Evolutionary conservation across 2,113 vertebrate genomes (phyloP), one percentile per base, ranked within the genome.

Genomic region (Chlorodrepanis virens): DNA sequence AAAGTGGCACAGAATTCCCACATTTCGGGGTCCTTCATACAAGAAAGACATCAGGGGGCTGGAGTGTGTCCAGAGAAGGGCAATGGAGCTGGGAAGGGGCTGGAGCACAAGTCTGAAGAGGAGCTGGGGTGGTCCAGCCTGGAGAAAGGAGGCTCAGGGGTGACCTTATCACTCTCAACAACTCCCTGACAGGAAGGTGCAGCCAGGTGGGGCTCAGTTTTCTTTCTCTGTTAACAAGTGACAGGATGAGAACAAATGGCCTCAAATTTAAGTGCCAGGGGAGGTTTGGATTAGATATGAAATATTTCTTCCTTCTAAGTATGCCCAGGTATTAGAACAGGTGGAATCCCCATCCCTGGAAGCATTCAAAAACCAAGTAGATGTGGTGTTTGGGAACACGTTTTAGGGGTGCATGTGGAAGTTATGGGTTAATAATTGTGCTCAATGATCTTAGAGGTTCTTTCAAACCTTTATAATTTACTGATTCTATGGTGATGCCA

Each of bases 401-500:
- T 56, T 52, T 68, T 49, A 11, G 14, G 14, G 12, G 12, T 54
- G 11, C 14, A 14, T 2, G 5, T 35, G 61, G 10, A 14, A 61
- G 8, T 16, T 14, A 19, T 33, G 35, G n/a, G 22, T 83, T 76
- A 28, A 20, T 56, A 29, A 27, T 8, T 63, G 14, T 1, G 23
- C 25, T 61, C 4, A 2, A 12, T 31, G n/a, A 21, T 59, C 45
- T 52, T 24, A 29, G 45, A 39, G 3, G 3, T 27, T 17, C 69
- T 42, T 61, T 31, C 25, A 83, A 49, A 27, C 25, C 22, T 61
- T 13, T 31, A 18, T 31, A 54, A 49, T 76, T 69, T 14, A 19
- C 0, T 33, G 18, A 56, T 33, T 37, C 54, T 13, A 0, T 0
- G 0, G 45, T 49, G 31, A 12, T n/a, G 16, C 10, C 22, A 78